A percentile compares a stretch with the other conserved stretches of the same genome.
phyloP scores from a whole-genome alignment of 2,888 invertebrate species.

The Tetranychus truncatus region DNA sequence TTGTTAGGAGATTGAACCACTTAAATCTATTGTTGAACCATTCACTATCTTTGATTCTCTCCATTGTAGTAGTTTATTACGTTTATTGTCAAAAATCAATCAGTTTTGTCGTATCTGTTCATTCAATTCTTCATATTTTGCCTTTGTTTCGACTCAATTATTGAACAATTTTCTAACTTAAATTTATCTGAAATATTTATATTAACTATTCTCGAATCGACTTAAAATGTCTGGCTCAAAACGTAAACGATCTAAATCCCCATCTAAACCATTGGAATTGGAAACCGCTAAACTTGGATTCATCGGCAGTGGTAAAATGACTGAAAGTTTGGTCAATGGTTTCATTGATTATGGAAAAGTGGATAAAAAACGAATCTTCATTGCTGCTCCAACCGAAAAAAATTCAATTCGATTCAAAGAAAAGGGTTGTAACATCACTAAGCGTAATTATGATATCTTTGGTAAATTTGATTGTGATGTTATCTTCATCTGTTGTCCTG shows the following conservation, averaged over 20 bases:
- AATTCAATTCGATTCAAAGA: constrained; percentile 19
- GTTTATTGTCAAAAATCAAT: too few species aligned
- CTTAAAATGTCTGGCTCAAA: neutral
- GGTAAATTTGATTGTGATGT: constrained; percentile 21
- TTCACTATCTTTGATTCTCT: too few species aligned
- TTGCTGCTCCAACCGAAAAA: constrained; percentile 22
- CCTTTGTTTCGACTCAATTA: too few species aligned
- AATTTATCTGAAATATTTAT: too few species aligned
- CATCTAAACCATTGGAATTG: constrained; percentile 13
- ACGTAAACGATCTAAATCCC: constrained; percentile 3
- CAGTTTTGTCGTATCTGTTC: too few species aligned
- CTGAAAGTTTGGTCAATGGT: constrained; percentile 17
- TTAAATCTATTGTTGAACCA: too few species aligned
- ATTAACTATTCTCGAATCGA: too few species aligned
- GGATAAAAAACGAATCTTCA: constrained; percentile 14
- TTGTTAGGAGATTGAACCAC: too few species aligned
- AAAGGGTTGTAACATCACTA: constrained; percentile 17
- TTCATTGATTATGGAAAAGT: constrained; percentile 20
- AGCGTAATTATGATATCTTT: constrained; percentile 23
- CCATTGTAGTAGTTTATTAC: too few species aligned
- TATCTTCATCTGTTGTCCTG: constrained; percentile 22
- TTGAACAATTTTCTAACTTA: too few species aligned
- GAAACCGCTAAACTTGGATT: constrained; percentile 20
- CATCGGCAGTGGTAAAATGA: constrained; percentile 21
- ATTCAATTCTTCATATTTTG: too few species aligned